These are phyloP conservation scores for Zaprionus lachaisei DNA, from an alignment of 1,140 invertebrate species.

Conservation along the genomic window DNA sequence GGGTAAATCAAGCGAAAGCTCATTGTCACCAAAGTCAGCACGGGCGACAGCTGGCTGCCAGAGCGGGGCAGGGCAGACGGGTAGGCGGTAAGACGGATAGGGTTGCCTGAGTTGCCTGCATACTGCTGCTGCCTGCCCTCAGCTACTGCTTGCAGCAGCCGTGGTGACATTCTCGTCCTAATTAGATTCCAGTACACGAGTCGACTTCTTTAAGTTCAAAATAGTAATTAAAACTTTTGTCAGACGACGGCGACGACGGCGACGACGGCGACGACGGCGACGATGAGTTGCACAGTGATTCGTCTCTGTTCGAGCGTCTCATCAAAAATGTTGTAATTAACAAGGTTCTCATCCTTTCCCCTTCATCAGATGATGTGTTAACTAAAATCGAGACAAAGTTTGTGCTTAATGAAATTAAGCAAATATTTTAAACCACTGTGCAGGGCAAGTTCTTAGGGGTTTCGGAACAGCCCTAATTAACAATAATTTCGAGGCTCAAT, in stretches of 20 bases:
- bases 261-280: not conserved
- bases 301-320: conserved; percentile 12
- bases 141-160: conserved; percentile 26
- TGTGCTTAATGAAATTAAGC: not conserved
- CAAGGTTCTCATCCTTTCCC: not conserved
- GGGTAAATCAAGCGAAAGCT: conserved; percentile 62
- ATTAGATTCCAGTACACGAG: conserved; percentile 83
- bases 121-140: conserved; percentile 29
- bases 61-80: not conserved
- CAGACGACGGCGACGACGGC: conserved; percentile 60
- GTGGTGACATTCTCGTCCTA: conserved; percentile 61
- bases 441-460: not conserved
- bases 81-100: not conserved
- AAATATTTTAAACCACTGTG: not conserved
- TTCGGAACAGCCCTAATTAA: not conserved
- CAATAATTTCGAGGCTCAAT: conserved; percentile 4
- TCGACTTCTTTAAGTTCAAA: conserved; percentile 82
- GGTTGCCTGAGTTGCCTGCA: not conserved
- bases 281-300: conserved; percentile 55
- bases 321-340: conserved; percentile 35
- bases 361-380: not conserved
- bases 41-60: conserved; percentile 4
- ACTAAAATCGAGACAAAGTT: not conserved
- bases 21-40: conserved; percentile 55
- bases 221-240: conserved; percentile 83